A percentile compares a stretch with the other conserved stretches of the same genome.
phyloP scores from a whole-genome alignment of 35 echinoderm and acorn worm genomes.

The Acanthaster planci region DNA sequence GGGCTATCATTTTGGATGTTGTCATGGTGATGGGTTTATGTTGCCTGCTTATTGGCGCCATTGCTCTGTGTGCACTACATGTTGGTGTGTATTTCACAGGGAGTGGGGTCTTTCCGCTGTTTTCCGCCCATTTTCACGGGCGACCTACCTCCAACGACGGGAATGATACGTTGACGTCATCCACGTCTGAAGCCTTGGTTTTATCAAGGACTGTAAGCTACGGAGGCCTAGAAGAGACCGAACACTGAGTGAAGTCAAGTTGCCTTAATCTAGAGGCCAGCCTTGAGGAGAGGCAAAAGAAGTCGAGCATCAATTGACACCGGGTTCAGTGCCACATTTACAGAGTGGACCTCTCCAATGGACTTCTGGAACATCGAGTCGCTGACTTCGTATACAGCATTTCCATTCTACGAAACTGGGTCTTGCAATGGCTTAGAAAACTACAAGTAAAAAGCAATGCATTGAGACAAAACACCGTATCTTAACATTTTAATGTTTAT shows the following conservation, averaged over 20 bases:
- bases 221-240: conserved; percentile 3
- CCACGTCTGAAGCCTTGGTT: background rate
- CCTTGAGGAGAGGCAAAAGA: too few relatives aligned
- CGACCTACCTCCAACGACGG: background rate
- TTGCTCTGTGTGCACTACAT: conserved; percentile 22
- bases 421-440: too few relatives aligned
- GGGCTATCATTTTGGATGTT: conserved; percentile 21
- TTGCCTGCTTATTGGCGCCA: background rate
- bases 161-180: background rate
- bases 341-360: too few relatives aligned
- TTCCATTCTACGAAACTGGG: too few relatives aligned
- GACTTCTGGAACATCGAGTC: too few relatives aligned
- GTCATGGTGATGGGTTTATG: conserved; percentile 28
- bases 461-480: too few relatives aligned
- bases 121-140: background rate
- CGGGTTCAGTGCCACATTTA: too few relatives aligned
- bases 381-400: too few relatives aligned
- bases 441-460: too few relatives aligned
- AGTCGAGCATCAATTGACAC: too few relatives aligned
- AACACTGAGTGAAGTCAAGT: background rate
- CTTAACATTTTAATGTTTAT: too few relatives aligned
- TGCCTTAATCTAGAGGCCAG: background rate
- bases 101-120: background rate
- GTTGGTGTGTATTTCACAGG: background rate
- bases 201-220: background rate